phyloP scores from a whole-genome alignment of 2,113 vertebrate species.

The Dinomys branickii region DNA sequence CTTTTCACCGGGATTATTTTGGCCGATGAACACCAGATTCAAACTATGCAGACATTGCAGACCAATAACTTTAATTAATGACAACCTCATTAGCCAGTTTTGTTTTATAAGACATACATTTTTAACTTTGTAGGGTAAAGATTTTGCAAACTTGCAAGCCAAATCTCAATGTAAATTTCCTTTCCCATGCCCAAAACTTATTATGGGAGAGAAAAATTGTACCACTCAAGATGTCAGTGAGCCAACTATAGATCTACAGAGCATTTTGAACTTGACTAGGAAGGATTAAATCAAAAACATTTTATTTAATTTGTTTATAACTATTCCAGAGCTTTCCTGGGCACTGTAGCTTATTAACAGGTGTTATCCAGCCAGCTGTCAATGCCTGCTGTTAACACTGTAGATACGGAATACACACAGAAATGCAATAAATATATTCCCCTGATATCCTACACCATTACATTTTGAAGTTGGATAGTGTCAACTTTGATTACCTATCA shows the following conservation, averaged over 20 bases:
- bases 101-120: not conserved
- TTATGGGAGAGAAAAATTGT: not conserved
- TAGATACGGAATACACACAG: conserved; percentile 3
- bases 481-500: not conserved
- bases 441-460: not conserved
- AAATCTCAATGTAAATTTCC: not conserved
- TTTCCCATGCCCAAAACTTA: not conserved
- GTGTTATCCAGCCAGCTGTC: conserved; percentile 35
- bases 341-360: conserved; percentile 55
- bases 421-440: not conserved
- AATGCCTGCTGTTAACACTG: conserved; percentile 37
- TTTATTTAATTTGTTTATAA: conserved; percentile 59
- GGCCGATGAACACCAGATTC: not conserved
- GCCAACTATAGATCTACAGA: conserved; percentile 14
- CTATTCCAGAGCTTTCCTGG: not conserved
- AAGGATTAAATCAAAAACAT: conserved; percentile 14
- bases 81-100: not conserved
- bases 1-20: not conserved
- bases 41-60: not conserved
- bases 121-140: not conserved
- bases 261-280: not conserved
- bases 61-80: not conserved
- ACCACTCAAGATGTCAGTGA: not conserved
- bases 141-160: not conserved
- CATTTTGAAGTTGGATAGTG: not conserved